These are phyloP conservation scores for Calycopis cecrops DNA, from an alignment of 1,140 invertebrate genomes.

Conservation along the genomic window DNA sequence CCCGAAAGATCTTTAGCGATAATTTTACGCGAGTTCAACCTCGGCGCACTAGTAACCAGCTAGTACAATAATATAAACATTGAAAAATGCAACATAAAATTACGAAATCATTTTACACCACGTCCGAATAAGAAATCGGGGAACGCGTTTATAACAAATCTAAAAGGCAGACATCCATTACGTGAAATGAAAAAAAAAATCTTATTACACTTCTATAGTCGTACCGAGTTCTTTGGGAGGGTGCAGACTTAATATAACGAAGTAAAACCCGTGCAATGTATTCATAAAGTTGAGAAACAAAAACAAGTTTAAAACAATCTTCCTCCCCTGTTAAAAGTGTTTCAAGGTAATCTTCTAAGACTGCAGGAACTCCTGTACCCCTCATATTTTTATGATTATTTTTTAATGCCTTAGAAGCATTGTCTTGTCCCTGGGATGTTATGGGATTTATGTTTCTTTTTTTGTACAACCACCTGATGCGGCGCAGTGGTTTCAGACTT, in stretches of 20 bases:
- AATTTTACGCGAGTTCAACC: no score
- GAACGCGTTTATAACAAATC: slow-evolving; percentile 2
- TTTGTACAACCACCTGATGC: slow-evolving; percentile 13
- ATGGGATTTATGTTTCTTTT: slow-evolving; percentile 22
- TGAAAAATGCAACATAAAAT: no score
- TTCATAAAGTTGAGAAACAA: slow-evolving; percentile 45
- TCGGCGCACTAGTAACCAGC: no score
- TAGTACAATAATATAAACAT: no score
- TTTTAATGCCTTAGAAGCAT: slow-evolving; percentile 12
- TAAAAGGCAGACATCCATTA: slow-evolving; percentile 4
- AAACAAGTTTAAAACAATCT: slow-evolving; percentile 56
- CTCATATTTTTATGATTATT: slow-evolving; percentile 40
- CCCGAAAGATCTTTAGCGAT: no score
- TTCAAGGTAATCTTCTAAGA: slow-evolving; percentile 65
- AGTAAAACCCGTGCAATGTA: slow-evolving; percentile 14
- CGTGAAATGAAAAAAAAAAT: slow-evolving; percentile 10
- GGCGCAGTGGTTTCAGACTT: no score
- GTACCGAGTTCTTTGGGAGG: slow-evolving; percentile 5
- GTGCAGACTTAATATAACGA: slow-evolving; percentile 13
- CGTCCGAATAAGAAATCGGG: neutral
- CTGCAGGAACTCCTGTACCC: slow-evolving; percentile 56
- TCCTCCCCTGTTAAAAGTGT: slow-evolving; percentile 52
- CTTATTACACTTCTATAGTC: slow-evolving; percentile 12
- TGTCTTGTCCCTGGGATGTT: slow-evolving; percentile 16
- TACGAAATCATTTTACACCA: no score